These are phyloP conservation scores for Alcis repandata DNA, from an alignment of 2,888 invertebrate genomes.

Conservation along the genomic window DNA sequence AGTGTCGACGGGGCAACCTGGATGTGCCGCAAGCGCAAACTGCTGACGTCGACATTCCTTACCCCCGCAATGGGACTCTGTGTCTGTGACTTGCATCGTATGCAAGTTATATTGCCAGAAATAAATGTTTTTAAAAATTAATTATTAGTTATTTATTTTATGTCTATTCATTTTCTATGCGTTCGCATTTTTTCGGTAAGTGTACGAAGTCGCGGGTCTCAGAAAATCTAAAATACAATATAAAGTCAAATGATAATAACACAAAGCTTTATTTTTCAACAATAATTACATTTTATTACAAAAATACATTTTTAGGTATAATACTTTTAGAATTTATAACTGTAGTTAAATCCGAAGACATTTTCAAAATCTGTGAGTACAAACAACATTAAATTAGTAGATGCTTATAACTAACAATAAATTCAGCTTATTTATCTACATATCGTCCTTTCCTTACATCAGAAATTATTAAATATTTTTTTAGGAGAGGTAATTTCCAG, in stretches of 20 bases:
- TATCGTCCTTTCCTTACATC: constrained; percentile 23
- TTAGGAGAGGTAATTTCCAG: background rate
- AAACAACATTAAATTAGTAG: background rate
- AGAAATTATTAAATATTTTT: background rate
- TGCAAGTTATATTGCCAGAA: no score
- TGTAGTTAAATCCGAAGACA: constrained; percentile 21
- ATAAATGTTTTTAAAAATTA: no score
- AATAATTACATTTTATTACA: constrained; percentile 77
- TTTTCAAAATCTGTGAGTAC: constrained; percentile 14
- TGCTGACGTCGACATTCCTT: no score
- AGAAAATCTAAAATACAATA: background rate
- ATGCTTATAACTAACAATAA: constrained; percentile 18
- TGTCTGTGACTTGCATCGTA: no score
- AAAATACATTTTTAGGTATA: constrained; percentile 46
- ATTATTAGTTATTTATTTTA: no score
- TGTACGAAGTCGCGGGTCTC: background rate
- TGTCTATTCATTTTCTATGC: no score
- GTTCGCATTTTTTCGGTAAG: no score
- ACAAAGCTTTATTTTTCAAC: constrained; percentile 78
- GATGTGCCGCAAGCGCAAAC: no score
- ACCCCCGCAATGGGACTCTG: no score
- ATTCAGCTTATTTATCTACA: constrained; percentile 30
- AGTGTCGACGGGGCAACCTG: no score
- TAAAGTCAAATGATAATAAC: constrained; percentile 54
- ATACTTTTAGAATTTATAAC: constrained; percentile 50